Evolutionary conservation across 30 jellyfish, hydroid and myxozoan species (phyloP).

Genomic region (Hydra vulgaris): DNA sequence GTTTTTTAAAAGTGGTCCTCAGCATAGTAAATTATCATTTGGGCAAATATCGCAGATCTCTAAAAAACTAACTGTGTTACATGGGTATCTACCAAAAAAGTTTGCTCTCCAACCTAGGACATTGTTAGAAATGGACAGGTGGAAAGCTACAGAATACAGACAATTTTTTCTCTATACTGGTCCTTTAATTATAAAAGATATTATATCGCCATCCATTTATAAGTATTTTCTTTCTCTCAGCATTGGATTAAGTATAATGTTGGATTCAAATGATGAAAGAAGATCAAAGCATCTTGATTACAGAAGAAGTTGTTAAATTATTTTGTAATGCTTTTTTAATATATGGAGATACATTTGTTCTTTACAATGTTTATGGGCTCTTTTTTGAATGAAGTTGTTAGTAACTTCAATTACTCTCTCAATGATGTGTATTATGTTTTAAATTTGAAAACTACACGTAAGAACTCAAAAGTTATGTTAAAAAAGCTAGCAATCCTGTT

Average conservation of each 20-base stretch:
- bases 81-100: slow-evolving; percentile 27
- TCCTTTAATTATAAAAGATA: slow-evolving; percentile 30
- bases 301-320: slow-evolving; percentile 3
- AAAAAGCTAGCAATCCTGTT: background rate
- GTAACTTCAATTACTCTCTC: slow-evolving; percentile 12
- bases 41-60: slow-evolving; percentile 25
- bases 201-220: slow-evolving; percentile 9
- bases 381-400: slow-evolving; percentile 15
- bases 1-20: slow-evolving; percentile 16
- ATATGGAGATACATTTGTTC: slow-evolving; percentile 29
- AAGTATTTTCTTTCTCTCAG: slow-evolving; percentile 19
- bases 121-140: slow-evolving; percentile 15
- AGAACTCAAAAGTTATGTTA: background rate
- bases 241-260: slow-evolving; percentile 21
- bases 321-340: slow-evolving; percentile 21
- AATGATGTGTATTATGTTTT: slow-evolving; percentile 14
- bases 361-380: slow-evolving; percentile 28
- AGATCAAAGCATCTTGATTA: slow-evolving; percentile 17
- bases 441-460: background rate
- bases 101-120: slow-evolving; percentile 44
- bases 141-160: slow-evolving; percentile 43
- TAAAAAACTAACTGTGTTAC: background rate
- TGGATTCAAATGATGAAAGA: slow-evolving; percentile 22
- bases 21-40: slow-evolving; percentile 17
- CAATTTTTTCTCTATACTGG: slow-evolving; percentile 1